Percentiles rank a stretch among this genome's conserved stretches.
phyloP scores from a whole-genome alignment of 2,113 vertebrate genomes.

The Boleophthalmus pectinirostris region DNA sequence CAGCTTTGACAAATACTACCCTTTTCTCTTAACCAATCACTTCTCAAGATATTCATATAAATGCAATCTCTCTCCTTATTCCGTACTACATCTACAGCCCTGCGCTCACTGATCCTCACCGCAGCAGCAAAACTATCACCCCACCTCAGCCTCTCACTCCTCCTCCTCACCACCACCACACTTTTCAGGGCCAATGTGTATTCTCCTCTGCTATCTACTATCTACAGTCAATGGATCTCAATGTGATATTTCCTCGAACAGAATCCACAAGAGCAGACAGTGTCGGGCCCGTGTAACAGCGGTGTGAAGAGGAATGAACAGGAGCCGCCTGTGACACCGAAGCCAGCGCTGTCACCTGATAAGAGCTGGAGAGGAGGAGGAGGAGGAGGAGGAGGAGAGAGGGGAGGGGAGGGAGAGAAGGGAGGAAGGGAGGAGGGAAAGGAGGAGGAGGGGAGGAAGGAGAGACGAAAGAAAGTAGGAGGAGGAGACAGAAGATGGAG shows the following conservation, averaged over 20 bases:
- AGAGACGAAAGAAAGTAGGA: not conserved
- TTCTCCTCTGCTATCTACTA: not conserved
- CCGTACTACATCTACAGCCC: no score
- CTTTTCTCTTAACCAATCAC: no score
- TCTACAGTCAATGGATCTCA: not conserved
- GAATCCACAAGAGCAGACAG: no score
- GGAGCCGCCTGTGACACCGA: conserved; percentile 50
- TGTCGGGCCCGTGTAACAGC: not conserved
- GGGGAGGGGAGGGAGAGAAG: conserved; percentile 37
- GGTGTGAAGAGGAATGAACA: conserved; percentile 40
- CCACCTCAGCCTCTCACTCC: not conserved
- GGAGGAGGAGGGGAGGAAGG: no score
- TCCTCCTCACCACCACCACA: not conserved
- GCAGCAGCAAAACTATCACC: not conserved
- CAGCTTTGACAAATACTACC: no score
- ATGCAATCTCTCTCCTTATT: no score
- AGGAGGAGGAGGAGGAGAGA: conserved; percentile 39
- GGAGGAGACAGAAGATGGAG: not conserved
- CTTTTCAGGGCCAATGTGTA: not conserved
- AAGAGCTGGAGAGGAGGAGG: conserved; percentile 47
- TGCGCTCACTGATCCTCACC: no score
- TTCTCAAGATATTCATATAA: no score
- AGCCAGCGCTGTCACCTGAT: conserved; percentile 70
- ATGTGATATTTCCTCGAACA: not conserved
- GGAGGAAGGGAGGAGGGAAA: no score